Evolutionary conservation across 2,797 vertebrate genomes (phyloP).

Genomic region (Danio aesculapii): DNA sequence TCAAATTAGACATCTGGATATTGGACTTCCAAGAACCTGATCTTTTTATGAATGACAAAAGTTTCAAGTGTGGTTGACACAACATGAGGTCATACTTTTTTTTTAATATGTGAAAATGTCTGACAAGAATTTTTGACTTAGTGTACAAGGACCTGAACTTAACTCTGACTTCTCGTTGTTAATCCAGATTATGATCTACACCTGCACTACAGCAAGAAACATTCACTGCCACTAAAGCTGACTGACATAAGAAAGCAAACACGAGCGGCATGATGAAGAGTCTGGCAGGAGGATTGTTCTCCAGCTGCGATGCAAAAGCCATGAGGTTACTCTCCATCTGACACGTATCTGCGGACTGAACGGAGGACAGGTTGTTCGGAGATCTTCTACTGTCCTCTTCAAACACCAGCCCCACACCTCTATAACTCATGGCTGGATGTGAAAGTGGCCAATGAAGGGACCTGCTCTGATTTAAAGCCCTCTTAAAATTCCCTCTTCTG

Average conservation of each 20-base stretch:
- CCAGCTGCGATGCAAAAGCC: conserved; percentile 17
- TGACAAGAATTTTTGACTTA: no score
- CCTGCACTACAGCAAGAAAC: not conserved
- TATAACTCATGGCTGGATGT: conserved; percentile 57
- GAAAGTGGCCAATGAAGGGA: conserved; percentile 61
- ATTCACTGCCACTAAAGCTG: conserved; percentile 77
- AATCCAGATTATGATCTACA: not conserved
- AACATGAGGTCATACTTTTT: no score
- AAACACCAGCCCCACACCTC: conserved; percentile 9
- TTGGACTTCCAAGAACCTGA: no score
- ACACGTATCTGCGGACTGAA: conserved; percentile 33
- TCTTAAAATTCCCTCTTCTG: conserved; percentile 60
- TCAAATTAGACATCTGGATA: no score
- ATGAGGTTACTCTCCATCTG: conserved; percentile 14
- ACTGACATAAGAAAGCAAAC: conserved; percentile 85
- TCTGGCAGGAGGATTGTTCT: conserved; percentile 27
- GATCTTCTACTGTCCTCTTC: conserved; percentile 42
- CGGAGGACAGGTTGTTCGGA: conserved; percentile 25
- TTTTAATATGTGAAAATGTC: no score
- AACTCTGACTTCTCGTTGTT: conserved; percentile 5
- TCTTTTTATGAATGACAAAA: no score
- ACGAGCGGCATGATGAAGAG: conserved; percentile 68
- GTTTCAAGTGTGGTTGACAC: no score
- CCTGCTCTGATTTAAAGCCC: conserved; percentile 65
- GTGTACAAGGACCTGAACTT: not conserved